Evolutionary conservation across 37 sponge, comb jelly and placozoan genomes (phyloP), one percentile per base, ranked within the genome.

Genomic region (Aplysina aerophoba): DNA sequence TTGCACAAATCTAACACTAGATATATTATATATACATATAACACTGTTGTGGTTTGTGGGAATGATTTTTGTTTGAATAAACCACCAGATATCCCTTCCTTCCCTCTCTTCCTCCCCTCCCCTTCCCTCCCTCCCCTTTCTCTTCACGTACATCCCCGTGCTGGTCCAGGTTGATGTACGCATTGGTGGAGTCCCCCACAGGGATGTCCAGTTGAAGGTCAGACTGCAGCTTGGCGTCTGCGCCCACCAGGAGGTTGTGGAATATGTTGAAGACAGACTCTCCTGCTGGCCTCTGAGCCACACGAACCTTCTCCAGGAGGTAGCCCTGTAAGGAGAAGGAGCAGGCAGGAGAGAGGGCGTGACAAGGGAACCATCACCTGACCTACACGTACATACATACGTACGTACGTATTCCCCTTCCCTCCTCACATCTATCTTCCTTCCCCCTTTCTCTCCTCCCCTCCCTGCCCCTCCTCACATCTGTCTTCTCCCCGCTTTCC

Each of bases 241-340:
- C 92, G 44, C 97, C 98, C 30, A 89, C 91, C 30, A 97, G 64
- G 82, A 99, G 84, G 78, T 99, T 94, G 92, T 95, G 92, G 91
- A 97, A 92, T 69, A 99, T 97, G 83, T 93, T 91, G 87, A 93
- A 99, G 75, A 85, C 93, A 16, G 82, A 81, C 88, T 99, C 99
- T 35, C 91, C 93, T 12, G 85, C 77, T 2, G 92, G 88, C 27
- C 91, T 84, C 66, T 87, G 81, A 60, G 93, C 94, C 55, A 93
- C 91, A 0, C 99, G 84, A 66, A 68, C 83, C 90, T 93, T 93
- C 90, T 99, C 99, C 77, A 99, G 77, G 24, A 96, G 87, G 83
- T 86, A 93, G 5, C 85, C 81, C 92, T 91, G 73, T 37, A 87
- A 62, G 63, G 27, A 59, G 30, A 59, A 40, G 85, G 55, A 37